phyloP scores from a whole-genome alignment of 2,113 vertebrate genomes.

The Motacilla alba region DNA sequence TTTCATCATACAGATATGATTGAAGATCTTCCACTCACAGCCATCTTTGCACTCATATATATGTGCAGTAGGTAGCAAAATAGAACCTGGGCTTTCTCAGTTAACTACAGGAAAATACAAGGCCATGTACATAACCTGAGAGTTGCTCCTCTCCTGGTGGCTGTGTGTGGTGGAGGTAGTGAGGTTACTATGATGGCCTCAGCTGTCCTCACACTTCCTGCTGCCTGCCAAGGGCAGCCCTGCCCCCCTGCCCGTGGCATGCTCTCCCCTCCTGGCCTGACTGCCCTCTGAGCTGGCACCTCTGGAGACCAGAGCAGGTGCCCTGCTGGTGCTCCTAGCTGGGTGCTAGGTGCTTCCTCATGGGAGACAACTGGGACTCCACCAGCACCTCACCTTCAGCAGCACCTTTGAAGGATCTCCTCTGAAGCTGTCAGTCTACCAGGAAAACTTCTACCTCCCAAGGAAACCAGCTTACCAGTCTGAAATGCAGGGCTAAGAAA shows the following conservation, averaged over 20 bases:
- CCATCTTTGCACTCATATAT: neutral
- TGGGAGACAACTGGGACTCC: neutral
- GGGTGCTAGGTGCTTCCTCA: neutral
- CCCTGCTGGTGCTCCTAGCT: rapidly evolving
- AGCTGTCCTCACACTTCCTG: neutral
- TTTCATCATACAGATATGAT: neutral
- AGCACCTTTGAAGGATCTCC: neutral
- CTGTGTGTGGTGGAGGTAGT: neutral
- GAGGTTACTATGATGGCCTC: neutral
- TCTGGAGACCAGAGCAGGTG: rapidly evolving
- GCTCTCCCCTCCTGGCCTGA: rapidly evolving
- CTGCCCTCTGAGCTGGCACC: neutral
- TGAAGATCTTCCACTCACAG: neutral
- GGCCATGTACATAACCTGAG: neutral
- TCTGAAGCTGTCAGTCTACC: neutral
- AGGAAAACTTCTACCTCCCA: neutral
- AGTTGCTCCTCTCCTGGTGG: neutral
- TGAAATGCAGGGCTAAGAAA: neutral
- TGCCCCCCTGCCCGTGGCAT: rapidly evolving
- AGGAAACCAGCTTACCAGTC: neutral
- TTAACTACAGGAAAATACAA: neutral
- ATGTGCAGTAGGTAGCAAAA: neutral
- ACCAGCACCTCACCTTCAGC: neutral
- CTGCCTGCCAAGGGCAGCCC: neutral
- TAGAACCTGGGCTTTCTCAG: neutral